Base-by-base conservation (phyloP, 2,888 invertebrate species). In the Chrysodeixis includens region DNA sequence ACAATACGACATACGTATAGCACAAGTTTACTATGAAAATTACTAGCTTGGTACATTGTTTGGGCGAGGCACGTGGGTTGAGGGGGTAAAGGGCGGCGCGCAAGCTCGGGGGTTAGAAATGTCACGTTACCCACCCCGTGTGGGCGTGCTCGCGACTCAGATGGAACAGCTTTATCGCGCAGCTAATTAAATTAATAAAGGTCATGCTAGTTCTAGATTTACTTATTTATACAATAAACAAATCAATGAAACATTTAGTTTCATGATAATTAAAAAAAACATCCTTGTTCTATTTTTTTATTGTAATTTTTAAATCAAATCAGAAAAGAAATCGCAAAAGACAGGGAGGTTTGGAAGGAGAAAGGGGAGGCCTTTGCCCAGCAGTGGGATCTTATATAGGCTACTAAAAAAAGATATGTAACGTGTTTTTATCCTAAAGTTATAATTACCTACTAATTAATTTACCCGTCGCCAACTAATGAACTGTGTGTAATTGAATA, bases 141-240 rank as follows among this genome's bases (percentile, higher is more conserved):
- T 83, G 82, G 86, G 86, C 86, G 86, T 79, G 69, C 77, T 77
- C 66, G 78, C 71, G 71, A 71, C 76, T 82, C 78, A 70, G 81
- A 78, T 79, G 76, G 75, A 78, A 78, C 76, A 81, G 75, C 82
- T 81, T 68, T 80, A 84, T 83, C 80, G 78, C 79, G 71, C 66
- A 74, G 71, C 83, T 87, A 87, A 88, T 89, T 79, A 83, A 86
- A 85, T 86, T 88, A 88, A 83, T 86, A 83, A 86, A 87, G 85
- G 85, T 83, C 82, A 78, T 65, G 81, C 62, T 72, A 82, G 72
- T 73, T 75, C 78, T 79, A 76, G 74, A 77, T 78, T 76, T 70
- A 64, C 73, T 81, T 9, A 59, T 56, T 58, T 71, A 66, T 56
- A 22, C 40, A 49, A 32, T 70, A 57, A 40, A 30, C 16, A 70